Base-by-base conservation (phyloP, 2,888 invertebrate genomes). In the Phaonia tiefii region DNA sequence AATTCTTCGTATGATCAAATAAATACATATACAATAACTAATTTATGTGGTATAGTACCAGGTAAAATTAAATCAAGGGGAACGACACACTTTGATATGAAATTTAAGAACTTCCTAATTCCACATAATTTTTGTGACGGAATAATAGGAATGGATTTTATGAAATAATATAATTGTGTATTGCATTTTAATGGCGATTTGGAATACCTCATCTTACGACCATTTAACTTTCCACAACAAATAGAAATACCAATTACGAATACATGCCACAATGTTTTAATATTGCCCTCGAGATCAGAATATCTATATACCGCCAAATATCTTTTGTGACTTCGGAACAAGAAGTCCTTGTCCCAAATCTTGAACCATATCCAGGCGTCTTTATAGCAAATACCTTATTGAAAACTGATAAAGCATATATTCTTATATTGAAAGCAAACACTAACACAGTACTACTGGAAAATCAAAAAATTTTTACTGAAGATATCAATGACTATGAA, bases 141-240 rank as follows among this genome's bases (percentile, higher is more conserved):
- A 20, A 75, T 69, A 11, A 71, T 71, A 10, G 46, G 65, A 1
- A n/a, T n/a, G n/a, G n/a, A n/a, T n/a, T n/a, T n/a, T n/a, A n/a
- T n/a, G n/a, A n/a, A n/a, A n/a, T n/a, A n/a, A n/a, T n/a, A n/a
- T n/a, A n/a, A n/a, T n/a, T n/a, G n/a, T n/a, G n/a, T n/a, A n/a
- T n/a, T n/a, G 5, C 69, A 79, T 44, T 82, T 75, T 46, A 26
- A 73, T 31, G 15, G 72, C 15, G 49, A 80, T 46, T n/a, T 72
- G 31, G 58, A 75, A 42, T 78, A 66, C 58, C 51, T 78, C 25
- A 46, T 82, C 20, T 10, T 79, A 54, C 44, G 80, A n/a, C 56
- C 60, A 44, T 3, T 5, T 15, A 44, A 25, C 15, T 7, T 56
- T 0, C 7, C 13, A 25, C 54, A 42, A 4, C 26, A 20, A n/a